Conservation (phyloP, 2,113 vertebrate species). For the Nesospiza acunhae region DNA sequence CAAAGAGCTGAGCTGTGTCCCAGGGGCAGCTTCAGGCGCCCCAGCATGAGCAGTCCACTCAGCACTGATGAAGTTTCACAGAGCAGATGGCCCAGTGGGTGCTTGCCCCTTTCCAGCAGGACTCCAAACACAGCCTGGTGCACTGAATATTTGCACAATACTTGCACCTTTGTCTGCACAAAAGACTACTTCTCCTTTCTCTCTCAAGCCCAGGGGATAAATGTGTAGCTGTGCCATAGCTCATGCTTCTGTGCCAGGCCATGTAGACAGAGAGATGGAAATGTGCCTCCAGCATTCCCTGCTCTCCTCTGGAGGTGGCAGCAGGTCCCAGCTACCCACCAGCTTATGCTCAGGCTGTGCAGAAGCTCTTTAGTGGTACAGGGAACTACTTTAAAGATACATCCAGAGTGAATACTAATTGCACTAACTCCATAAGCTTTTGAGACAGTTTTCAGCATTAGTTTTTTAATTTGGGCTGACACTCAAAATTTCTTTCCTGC, state of each 20-base stretch:
- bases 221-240: neutral
- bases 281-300: neutral
- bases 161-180: neutral
- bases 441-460: neutral
- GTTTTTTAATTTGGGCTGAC: neutral
- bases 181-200: neutral
- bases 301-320: neutral
- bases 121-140: neutral
- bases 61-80: neutral
- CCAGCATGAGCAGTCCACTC: rapidly evolving
- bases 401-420: neutral
- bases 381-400: neutral
- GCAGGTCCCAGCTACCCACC: neutral
- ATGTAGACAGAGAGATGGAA: neutral
- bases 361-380: neutral
- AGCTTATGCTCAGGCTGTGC: neutral
- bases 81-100: neutral
- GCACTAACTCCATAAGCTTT: neutral
- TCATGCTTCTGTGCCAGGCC: neutral
- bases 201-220: neutral
- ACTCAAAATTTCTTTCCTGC: neutral
- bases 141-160: neutral
- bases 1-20: neutral
- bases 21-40: neutral
- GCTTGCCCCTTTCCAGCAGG: neutral